Conservation (phyloP, 2,113 vertebrate genomes). For the Oenanthe oenanthe region DNA sequence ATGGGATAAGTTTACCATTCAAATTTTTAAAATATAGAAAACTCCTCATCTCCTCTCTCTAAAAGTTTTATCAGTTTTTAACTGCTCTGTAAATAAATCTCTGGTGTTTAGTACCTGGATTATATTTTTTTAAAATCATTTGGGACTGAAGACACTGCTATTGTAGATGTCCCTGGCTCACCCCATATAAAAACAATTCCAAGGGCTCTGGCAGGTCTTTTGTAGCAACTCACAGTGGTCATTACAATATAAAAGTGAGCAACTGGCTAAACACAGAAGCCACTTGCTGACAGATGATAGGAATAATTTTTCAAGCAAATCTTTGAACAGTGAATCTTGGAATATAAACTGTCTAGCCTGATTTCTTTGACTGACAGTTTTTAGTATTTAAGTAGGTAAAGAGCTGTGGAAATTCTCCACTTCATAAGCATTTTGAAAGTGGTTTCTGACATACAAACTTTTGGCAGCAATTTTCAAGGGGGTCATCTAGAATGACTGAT, state of each 20-base stretch:
- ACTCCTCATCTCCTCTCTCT: background rate
- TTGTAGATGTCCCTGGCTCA: background rate
- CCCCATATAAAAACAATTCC: background rate
- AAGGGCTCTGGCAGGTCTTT: background rate
- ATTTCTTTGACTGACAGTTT: slow-evolving; percentile 74
- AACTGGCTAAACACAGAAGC: slow-evolving; percentile 54
- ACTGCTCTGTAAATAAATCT: background rate
- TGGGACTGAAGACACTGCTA: background rate
- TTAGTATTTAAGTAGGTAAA: slow-evolving; percentile 68
- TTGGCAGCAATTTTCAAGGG: slow-evolving; percentile 79
- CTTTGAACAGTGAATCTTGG: slow-evolving; percentile 40
- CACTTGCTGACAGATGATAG: slow-evolving; percentile 50
- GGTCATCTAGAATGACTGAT: slow-evolving; percentile 78
- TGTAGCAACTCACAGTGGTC: slow-evolving; percentile 13
- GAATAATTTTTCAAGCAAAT: slow-evolving; percentile 67
- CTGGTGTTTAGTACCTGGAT: background rate
- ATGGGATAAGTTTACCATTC: background rate
- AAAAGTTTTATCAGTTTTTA: background rate
- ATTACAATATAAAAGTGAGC: slow-evolving; percentile 50
- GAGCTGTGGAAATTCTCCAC: slow-evolving; percentile 71
- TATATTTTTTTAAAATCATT: background rate
- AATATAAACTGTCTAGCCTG: slow-evolving; percentile 54
- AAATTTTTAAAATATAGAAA: background rate
- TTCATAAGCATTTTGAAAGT: slow-evolving; percentile 73
- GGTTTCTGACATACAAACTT: slow-evolving; percentile 77